Evolutionary conservation across 2,888 invertebrate genomes (phyloP).

Genomic region (Catonia carolina): DNA sequence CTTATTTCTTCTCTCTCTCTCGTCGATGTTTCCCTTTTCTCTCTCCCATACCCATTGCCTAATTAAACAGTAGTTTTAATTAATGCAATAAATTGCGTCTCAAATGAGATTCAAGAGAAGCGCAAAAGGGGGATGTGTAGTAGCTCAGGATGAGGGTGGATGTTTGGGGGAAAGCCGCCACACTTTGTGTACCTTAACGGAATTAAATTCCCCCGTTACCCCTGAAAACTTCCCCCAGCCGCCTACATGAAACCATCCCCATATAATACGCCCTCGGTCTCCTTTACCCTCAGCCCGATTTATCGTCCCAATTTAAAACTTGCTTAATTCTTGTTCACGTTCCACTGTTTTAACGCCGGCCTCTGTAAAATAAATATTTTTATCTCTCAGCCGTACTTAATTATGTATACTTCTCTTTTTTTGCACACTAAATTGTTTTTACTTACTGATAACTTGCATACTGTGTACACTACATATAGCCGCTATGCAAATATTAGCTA

Average conservation of each 20-base stretch:
- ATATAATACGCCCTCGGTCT: background rate
- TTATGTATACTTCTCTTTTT: background rate
- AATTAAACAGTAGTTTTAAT: slow-evolving; percentile 24
- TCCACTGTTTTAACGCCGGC: slow-evolving; percentile 1
- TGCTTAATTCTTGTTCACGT: slow-evolving; percentile 19
- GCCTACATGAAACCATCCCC: background rate
- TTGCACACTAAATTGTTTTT: slow-evolving; percentile 11
- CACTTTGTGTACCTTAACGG: slow-evolving; percentile 21
- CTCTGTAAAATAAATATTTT: slow-evolving; percentile 13
- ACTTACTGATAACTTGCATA: too few species aligned
- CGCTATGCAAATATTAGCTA: too few species aligned
- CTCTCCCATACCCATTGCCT: slow-evolving; percentile 10
- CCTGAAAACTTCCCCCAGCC: background rate
- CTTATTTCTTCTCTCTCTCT: background rate
- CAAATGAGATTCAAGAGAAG: slow-evolving; percentile 10
- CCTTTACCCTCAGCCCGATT: slow-evolving; percentile 3
- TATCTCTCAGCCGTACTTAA: slow-evolving; percentile 5
- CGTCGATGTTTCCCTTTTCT: too few species aligned
- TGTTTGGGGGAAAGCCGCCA: background rate
- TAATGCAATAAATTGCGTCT: slow-evolving; percentile 19
- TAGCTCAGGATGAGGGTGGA: background rate
- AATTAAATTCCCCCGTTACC: slow-evolving; percentile 19
- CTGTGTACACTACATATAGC: too few species aligned
- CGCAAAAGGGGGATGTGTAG: background rate
- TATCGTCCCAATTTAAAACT: slow-evolving; percentile 16